Base-by-base conservation (phyloP, 2,797 vertebrate genomes). In the Cottoperca gobio region DNA sequence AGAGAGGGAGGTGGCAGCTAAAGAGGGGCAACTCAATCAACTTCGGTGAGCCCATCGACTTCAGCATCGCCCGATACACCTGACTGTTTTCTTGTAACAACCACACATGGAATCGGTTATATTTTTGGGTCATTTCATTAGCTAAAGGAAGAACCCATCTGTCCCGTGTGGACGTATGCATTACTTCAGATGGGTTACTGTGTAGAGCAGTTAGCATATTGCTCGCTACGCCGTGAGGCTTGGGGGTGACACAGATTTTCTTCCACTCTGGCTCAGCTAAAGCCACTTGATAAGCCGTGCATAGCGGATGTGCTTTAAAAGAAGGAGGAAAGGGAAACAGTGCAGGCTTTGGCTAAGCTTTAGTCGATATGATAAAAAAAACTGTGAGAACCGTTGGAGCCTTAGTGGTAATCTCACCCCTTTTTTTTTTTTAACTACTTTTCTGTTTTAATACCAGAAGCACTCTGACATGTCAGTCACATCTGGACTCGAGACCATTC, bases 301-400 rank as follows among this genome's bases (percentile, higher is more conserved):
- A 79, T 93, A 88, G 91, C 91, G 89, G 83, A 93, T 91, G 88
- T 43, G 70, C 85, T 89, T 86, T 93, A 92, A 93, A 91, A 91
- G 68, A 83, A 76, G 88, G 43, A 91, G 88, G 57, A 85, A 88
- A 86, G 86, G 89, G 91, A 92, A 92, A 90, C 87, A 53, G 85
- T 50, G 82, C 83, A 58, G 93, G 94, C 92, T 94, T 94, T 94
- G 88, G 81, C 80, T 92, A 93, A 94, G 92, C 93, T 94, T 89
- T 93, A 92, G 92, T 94, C 91, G 91, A 94, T 94, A 93, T 92
- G 88, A 92, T 93, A 93, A 93, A 93, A 94, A 94, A 93, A 94
- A 94, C 89, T 88, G 89, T 91, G 89, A 91, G 90, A 93, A 93
- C 91, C 82, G 65, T 84, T 64, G 76, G 79, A 83, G 92, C 86